Evolutionary conservation across 2,797 vertebrate genomes (phyloP).

Genomic region (Siniperca undulata): DNA sequence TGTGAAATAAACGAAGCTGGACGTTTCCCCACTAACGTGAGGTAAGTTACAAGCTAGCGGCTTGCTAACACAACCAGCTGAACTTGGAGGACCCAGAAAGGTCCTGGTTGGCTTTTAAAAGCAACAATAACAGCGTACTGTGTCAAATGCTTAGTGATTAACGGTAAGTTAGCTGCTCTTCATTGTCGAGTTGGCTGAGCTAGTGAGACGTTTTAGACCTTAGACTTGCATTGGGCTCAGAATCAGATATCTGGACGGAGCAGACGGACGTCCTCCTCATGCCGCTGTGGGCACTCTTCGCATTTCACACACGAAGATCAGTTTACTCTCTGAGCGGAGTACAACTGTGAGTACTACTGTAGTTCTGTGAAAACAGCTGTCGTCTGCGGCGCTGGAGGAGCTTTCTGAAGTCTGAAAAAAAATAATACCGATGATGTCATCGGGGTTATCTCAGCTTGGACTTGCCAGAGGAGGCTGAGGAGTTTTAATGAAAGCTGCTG

Average conservation of each 20-base stretch:
- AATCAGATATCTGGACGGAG: not conserved
- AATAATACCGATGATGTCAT: no score
- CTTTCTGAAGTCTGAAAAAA: not conserved
- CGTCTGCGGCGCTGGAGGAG: not conserved
- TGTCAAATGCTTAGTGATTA: not conserved
- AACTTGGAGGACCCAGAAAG: slow-evolving; percentile 4
- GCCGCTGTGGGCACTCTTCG: not conserved
- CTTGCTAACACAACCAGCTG: slow-evolving; percentile 25
- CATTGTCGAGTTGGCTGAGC: not conserved
- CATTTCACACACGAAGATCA: no score
- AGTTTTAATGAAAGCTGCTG: not conserved
- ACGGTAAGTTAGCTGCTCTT: not conserved
- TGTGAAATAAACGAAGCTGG: not conserved
- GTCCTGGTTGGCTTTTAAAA: not conserved
- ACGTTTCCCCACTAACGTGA: not conserved
- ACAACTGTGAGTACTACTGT: not conserved
- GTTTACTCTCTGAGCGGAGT: not conserved
- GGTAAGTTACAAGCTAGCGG: not conserved
- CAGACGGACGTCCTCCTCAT: not conserved
- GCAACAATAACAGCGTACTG: not conserved
- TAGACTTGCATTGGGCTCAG: not conserved
- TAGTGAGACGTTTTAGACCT: not conserved
- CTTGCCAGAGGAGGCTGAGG: not conserved
- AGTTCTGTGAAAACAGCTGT: not conserved
- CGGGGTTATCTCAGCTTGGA: not conserved